These are phyloP conservation scores for Mohoua ochrocephala DNA, from an alignment of 2,113 vertebrate species.

Conservation along the genomic window DNA sequence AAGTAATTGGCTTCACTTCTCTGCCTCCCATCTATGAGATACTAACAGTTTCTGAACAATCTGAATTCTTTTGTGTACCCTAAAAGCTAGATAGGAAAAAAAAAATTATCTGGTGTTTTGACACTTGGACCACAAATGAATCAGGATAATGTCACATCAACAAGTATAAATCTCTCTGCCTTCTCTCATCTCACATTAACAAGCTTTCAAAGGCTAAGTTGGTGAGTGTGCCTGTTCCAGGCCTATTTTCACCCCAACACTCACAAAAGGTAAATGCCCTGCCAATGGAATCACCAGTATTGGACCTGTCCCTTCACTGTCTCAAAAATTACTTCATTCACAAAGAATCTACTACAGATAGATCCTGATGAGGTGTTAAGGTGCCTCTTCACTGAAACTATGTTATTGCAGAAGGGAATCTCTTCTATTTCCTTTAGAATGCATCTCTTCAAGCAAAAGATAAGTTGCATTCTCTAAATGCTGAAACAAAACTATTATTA, in stretches of 20 bases:
- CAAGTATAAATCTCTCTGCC: background rate
- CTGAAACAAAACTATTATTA: background rate
- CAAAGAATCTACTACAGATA: background rate
- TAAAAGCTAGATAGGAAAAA: background rate
- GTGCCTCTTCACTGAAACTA: background rate
- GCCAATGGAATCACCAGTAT: background rate
- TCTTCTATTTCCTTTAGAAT: background rate
- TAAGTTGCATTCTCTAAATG: background rate
- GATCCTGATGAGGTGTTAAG: background rate
- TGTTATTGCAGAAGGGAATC: background rate
- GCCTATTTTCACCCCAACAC: background rate
- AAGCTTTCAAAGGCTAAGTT: background rate
- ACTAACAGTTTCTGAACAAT: background rate
- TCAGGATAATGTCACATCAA: background rate
- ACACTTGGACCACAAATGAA: background rate
- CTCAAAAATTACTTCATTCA: background rate
- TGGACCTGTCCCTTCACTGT: background rate
- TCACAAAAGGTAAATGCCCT: background rate
- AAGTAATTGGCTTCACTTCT: background rate
- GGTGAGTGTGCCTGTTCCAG: background rate
- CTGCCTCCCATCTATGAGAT: background rate
- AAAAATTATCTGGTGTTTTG: background rate
- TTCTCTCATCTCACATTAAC: background rate
- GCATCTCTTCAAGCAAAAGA: background rate
- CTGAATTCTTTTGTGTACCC: background rate